Percentiles rank a stretch among this genome's conserved stretches.
These are phyloP conservation scores for Sinohyriopsis cumingii DNA, from an alignment of 2,888 invertebrate species.

Conservation along the genomic window DNA sequence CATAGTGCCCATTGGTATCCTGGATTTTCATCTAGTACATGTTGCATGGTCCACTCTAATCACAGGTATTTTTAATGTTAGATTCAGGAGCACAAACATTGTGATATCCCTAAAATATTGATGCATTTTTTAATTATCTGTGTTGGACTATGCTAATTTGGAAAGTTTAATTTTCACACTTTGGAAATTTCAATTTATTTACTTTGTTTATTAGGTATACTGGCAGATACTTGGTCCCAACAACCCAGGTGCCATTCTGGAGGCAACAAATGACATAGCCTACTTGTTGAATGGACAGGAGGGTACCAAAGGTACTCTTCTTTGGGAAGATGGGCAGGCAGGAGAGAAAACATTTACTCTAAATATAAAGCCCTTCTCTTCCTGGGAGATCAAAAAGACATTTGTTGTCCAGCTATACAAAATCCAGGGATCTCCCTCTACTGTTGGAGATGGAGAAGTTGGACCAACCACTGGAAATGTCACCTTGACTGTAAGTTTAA, in stretches of 20 bases:
- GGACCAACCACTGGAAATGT: conserved; percentile 51
- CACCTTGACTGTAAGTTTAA: conserved; percentile 56
- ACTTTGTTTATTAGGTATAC: conserved; percentile 44
- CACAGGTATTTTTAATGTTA: too few species aligned
- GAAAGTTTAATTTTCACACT: too few species aligned
- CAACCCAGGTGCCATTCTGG: conserved; percentile 52
- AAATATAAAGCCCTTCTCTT: conserved; percentile 60
- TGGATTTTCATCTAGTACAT: too few species aligned
- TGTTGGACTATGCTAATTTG: too few species aligned
- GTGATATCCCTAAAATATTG: too few species aligned
- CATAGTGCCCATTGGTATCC: too few species aligned
- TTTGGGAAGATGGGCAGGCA: conserved; percentile 61
- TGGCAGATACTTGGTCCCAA: conserved; percentile 70
- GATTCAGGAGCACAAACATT: too few species aligned
- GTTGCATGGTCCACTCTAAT: too few species aligned
- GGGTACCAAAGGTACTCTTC: conserved; percentile 55
- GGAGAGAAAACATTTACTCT: conserved; percentile 60
- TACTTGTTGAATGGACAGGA: conserved; percentile 44
- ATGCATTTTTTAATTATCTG: too few species aligned
- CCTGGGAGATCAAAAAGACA: conserved; percentile 66
- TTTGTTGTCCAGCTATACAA: conserved; percentile 60
- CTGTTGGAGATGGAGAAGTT: conserved; percentile 61
- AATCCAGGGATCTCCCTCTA: conserved; percentile 53
- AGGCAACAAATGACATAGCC: conserved; percentile 62
- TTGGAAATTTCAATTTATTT: background rate